Evolutionary conservation across 2,888 invertebrate genomes (phyloP).

Genomic region (Dryomyza anilis): DNA sequence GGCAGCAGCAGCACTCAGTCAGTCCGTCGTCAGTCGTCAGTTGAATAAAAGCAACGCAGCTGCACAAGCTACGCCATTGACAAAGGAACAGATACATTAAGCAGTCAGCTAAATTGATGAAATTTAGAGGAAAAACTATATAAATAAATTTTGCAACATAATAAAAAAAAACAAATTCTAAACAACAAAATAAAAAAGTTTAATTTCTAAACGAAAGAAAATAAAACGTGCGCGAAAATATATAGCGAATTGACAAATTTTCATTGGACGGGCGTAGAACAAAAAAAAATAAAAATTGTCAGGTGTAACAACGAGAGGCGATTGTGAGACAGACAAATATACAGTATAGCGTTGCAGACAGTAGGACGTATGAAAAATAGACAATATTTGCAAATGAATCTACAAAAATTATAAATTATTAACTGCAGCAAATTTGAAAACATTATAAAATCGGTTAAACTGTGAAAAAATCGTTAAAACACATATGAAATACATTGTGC

Average conservation of each 20-base stretch:
- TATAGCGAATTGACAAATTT: too few relatives aligned
- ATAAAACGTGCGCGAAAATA: too few relatives aligned
- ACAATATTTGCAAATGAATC: neutral
- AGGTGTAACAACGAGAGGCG: neutral
- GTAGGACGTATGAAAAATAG: neutral
- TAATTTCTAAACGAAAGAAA: neutral
- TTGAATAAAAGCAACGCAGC: constrained; percentile 32
- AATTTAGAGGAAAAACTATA: neutral
- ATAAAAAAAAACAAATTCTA: constrained; percentile 8
- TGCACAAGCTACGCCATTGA: neutral
- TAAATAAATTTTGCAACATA: neutral
- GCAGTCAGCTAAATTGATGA: neutral
- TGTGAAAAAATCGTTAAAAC: too few relatives aligned
- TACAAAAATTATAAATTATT: neutral
- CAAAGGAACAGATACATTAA: neutral
- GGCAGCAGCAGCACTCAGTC: too few relatives aligned
- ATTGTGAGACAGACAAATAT: neutral
- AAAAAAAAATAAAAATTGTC: neutral
- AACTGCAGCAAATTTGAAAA: neutral
- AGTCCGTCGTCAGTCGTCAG: constrained; percentile 56
- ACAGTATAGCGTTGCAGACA: constrained; percentile 3
- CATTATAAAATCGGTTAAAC: constrained; percentile 10
- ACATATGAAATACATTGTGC: too few relatives aligned
- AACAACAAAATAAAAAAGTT: neutral
- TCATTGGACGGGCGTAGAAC: too few relatives aligned